phyloP scores from a whole-genome alignment of 2,888 invertebrate species.

The Anoplius nigerrimus region DNA sequence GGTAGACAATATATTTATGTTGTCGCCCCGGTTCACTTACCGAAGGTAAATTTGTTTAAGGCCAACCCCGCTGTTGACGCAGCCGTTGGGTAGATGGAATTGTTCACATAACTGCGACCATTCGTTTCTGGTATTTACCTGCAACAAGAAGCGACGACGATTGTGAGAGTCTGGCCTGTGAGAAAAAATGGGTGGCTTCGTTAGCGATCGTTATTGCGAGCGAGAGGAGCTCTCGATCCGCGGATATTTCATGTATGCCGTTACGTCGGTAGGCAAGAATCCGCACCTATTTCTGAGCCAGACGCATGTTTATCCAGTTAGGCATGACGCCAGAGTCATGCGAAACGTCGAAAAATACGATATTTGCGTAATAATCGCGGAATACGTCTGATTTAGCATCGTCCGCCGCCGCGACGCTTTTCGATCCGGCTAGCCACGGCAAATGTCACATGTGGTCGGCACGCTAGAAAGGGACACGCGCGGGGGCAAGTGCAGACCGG shows the following conservation, averaged over 20 bases:
- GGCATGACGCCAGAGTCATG: too few relatives aligned
- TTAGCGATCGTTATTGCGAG: not conserved
- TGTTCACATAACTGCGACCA: conserved; percentile 90
- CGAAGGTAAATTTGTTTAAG: conserved; percentile 90
- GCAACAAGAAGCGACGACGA: conserved; percentile 57
- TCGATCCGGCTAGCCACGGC: too few relatives aligned
- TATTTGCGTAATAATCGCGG: not conserved
- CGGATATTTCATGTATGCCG: too few relatives aligned
- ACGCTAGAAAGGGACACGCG: not conserved
- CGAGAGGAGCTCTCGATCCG: too few relatives aligned
- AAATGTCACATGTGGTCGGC: too few relatives aligned
- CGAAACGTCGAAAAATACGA: conserved; percentile 10
- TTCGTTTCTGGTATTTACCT: conserved; percentile 92
- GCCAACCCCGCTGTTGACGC: conserved; percentile 92
- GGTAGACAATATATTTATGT: not conserved
- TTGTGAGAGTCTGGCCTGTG: too few relatives aligned
- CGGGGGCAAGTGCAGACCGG: not conserved
- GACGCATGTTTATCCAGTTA: too few relatives aligned
- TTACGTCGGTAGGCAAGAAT: not conserved
- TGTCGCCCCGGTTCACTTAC: conserved; percentile 75
- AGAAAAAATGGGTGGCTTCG: too few relatives aligned
- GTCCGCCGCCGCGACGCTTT: too few relatives aligned
- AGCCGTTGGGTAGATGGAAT: conserved; percentile 86
- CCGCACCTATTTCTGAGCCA: not conserved
- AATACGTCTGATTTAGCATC: not conserved